A percentile compares a stretch with the other conserved stretches of the same genome.
phyloP scores from a whole-genome alignment of 2,113 vertebrate genomes.

The Vimba vimba region DNA sequence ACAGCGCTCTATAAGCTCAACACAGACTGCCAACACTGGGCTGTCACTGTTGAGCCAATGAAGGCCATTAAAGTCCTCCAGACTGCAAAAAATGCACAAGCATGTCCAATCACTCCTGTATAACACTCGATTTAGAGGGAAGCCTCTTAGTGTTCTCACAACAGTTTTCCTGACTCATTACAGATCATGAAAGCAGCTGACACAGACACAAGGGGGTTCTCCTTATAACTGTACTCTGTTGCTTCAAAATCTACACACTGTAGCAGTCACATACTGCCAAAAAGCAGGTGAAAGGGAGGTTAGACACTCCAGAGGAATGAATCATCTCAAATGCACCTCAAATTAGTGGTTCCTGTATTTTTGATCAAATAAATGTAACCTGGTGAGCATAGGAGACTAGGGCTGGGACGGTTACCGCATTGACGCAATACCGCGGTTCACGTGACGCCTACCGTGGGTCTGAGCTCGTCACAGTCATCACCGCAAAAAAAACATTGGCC shows the following conservation, averaged over 20 bases:
- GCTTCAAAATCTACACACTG: neutral
- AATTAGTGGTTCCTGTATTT: neutral
- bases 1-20: conserved; percentile 4
- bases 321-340: conserved; percentile 1
- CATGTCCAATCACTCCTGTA: neutral
- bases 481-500: no score
- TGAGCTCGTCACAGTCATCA: no score
- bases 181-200: neutral
- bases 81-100: conserved; percentile 5
- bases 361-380: neutral
- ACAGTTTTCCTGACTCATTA: conserved; percentile 21
- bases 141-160: neutral
- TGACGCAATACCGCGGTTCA: no score
- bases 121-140: conserved; percentile 18
- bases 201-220: conserved; percentile 11
- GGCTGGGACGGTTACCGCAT: no score
- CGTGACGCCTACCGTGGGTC: no score
- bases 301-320: conserved; percentile 9
- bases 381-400: no score
- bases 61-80: conserved; percentile 8
- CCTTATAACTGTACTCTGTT: neutral
- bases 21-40: conserved; percentile 10
- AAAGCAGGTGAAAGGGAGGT: neutral
- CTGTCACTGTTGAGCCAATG: conserved; percentile 1
- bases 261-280: neutral